Conservation (phyloP, 2,113 vertebrate species). For the Stigmatopora argus region DNA sequence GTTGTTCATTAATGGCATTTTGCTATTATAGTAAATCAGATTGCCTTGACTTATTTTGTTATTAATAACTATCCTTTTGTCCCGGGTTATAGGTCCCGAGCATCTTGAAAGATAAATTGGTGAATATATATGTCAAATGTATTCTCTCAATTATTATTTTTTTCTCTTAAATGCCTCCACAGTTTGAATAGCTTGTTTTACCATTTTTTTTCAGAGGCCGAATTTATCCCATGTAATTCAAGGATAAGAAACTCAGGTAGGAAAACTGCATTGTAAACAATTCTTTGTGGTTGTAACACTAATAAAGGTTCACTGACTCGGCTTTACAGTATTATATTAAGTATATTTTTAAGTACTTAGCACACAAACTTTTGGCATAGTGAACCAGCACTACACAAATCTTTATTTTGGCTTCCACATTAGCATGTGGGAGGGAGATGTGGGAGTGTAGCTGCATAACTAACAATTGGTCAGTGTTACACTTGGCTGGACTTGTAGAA, state of each 20-base stretch:
- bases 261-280: conserved; percentile 71
- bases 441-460: conserved; percentile 30
- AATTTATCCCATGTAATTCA: conserved; percentile 66
- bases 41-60: conserved; percentile 49
- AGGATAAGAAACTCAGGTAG: conserved; percentile 71
- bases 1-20: conserved; percentile 61
- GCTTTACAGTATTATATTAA: conserved; percentile 63
- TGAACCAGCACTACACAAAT: conserved; percentile 21
- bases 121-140: conserved; percentile 32
- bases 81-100: conserved; percentile 60
- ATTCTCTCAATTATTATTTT: conserved; percentile 27
- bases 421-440: conserved; percentile 33
- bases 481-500: conserved; percentile 44
- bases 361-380: conserved; percentile 26
- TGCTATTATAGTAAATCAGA: background rate
- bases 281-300: conserved; percentile 68
- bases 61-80: conserved; percentile 57
- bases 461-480: conserved; percentile 53
- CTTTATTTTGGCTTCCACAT: conserved; percentile 33
- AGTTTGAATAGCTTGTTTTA: conserved; percentile 55
- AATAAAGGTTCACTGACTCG: conserved; percentile 67
- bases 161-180: conserved; percentile 45
- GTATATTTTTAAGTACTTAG: conserved; percentile 60
- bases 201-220: conserved; percentile 64
- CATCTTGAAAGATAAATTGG: conserved; percentile 46